These are phyloP conservation scores for Cavia porcellus DNA, from an alignment of 2,113 vertebrate species.

Conservation along the genomic window DNA sequence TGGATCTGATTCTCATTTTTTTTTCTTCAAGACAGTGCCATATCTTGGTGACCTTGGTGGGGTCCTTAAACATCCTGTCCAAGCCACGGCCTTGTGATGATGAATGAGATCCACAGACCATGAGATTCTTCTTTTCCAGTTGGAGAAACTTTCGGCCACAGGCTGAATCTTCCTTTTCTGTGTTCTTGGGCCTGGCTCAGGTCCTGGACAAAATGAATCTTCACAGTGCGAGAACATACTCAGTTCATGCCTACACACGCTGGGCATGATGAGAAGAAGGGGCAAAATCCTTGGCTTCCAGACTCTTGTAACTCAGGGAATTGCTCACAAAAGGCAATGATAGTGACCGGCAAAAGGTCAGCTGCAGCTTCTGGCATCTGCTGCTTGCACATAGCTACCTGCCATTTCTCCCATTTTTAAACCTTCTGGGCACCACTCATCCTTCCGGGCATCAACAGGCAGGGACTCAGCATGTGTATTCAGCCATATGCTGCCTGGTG, in stretches of 20 bases:
- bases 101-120: background rate
- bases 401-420: background rate
- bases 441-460: background rate
- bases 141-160: background rate
- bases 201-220: background rate
- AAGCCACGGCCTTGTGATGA: background rate
- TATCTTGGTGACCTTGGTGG: background rate
- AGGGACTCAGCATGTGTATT: background rate
- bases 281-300: background rate
- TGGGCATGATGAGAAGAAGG: background rate
- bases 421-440: background rate
- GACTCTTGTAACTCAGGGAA: background rate
- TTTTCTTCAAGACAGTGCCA: background rate
- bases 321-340: background rate
- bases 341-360: background rate
- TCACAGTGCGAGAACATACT: background rate
- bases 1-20: background rate
- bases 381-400: background rate
- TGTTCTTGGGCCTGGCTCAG: background rate
- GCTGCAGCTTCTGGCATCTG: constrained; percentile 35
- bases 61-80: too few species aligned
- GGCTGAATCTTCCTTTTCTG: background rate
- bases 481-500: background rate
- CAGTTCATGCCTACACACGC: background rate
- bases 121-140: background rate